phyloP scores from a whole-genome alignment of 2,113 vertebrate species.

The Platysternon megacephalum region DNA sequence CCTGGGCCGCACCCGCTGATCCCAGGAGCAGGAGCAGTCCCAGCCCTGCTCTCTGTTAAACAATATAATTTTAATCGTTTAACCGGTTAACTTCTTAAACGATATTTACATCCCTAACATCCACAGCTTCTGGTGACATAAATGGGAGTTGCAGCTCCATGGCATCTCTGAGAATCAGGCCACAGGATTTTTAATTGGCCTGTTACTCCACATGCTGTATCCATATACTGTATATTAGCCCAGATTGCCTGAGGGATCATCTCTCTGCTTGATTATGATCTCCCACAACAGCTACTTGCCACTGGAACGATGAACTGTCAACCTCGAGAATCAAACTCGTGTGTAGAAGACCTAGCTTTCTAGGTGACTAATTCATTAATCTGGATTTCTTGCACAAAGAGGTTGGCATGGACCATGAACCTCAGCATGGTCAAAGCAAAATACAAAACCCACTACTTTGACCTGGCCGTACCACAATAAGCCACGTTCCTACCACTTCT shows the following conservation, averaged over 20 bases:
- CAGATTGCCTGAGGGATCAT: background rate
- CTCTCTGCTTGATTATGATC: background rate
- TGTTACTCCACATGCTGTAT: background rate
- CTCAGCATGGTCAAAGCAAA: background rate
- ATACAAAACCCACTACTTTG: rapidly evolving
- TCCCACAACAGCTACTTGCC: background rate
- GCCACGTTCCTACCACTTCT: background rate
- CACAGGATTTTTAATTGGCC: background rate
- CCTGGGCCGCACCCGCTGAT: too few species aligned
- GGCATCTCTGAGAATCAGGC: background rate
- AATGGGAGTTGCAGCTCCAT: background rate
- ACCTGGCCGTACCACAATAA: background rate
- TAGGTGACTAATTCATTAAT: background rate
- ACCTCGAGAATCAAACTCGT: background rate
- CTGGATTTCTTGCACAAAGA: background rate
- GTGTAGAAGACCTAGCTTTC: background rate
- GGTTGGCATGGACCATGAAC: background rate
- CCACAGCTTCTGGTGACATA: background rate
- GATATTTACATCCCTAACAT: too few species aligned
- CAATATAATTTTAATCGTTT: too few species aligned
- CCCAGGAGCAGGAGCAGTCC: too few species aligned
- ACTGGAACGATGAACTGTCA: background rate
- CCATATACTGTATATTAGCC: background rate
- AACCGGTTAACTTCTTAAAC: too few species aligned
- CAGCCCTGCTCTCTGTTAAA: too few species aligned